These are phyloP conservation scores for Cephalotes varians DNA, from an alignment of 2,888 invertebrate genomes.

Conservation along the genomic window DNA sequence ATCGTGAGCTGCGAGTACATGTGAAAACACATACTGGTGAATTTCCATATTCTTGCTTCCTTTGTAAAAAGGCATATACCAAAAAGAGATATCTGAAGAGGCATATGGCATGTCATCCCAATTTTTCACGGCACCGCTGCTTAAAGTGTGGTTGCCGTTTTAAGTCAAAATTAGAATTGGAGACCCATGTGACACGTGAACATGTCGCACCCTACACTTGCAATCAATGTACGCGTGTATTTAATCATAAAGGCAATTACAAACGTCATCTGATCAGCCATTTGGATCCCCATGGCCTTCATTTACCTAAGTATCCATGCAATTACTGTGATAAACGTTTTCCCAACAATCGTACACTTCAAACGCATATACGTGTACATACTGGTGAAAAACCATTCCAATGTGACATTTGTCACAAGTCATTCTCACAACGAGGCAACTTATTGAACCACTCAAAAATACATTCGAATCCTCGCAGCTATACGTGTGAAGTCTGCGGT, in stretches of 20 bases:
- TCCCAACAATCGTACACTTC: conserved; percentile 88
- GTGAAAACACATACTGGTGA: conserved; percentile 87
- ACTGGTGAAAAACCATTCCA: conserved; percentile 88
- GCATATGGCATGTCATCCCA: conserved; percentile 83
- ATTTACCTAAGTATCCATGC: conserved; percentile 87
- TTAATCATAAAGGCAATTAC: conserved; percentile 84
- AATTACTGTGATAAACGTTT: conserved; percentile 87
- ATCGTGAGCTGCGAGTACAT: conserved; percentile 87
- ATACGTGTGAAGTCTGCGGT: conserved; percentile 83
- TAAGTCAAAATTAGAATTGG: conserved; percentile 79
- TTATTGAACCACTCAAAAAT: conserved; percentile 81
- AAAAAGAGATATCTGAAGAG: conserved; percentile 83
- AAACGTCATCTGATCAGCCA: conserved; percentile 83
- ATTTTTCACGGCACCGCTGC: conserved; percentile 82
- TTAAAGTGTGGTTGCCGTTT: conserved; percentile 82
- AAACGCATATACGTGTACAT: conserved; percentile 88
- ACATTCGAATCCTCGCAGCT: conserved; percentile 83
- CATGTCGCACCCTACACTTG: conserved; percentile 79
- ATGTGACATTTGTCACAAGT: conserved; percentile 87
- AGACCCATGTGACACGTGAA: conserved; percentile 77
- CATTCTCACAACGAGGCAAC: conserved; percentile 86
- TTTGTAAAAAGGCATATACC: conserved; percentile 82
- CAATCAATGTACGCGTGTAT: conserved; percentile 80
- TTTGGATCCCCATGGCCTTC: conserved; percentile 80
- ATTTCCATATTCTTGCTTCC: conserved; percentile 86